These are phyloP conservation scores for Steinernema hermaphroditum DNA, from an alignment of 2,888 invertebrate species.

Conservation along the genomic window DNA sequence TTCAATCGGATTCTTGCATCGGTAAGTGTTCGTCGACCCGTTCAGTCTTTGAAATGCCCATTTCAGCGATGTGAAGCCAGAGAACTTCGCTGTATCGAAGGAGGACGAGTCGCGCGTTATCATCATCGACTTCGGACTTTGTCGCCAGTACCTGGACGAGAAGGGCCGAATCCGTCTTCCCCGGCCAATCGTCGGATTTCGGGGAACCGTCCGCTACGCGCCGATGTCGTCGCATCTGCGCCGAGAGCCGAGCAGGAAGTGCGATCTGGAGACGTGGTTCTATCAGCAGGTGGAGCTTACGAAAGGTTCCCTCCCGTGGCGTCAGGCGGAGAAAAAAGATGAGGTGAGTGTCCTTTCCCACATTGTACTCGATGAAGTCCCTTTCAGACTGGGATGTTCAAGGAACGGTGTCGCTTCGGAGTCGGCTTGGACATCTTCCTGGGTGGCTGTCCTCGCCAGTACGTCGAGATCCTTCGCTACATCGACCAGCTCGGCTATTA, in stretches of 20 bases:
- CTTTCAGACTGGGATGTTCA: not conserved
- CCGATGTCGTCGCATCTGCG: not conserved
- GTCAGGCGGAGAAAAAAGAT: not conserved
- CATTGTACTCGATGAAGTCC: not conserved
- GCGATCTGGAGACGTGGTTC: constrained; percentile 1
- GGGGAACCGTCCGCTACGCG: not conserved
- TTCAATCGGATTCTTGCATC: not conserved
- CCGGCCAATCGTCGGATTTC: not conserved
- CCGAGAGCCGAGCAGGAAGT: not conserved
- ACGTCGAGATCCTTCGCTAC: constrained; percentile 11
- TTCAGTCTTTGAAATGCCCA: not conserved
- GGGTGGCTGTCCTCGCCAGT: constrained; percentile 11
- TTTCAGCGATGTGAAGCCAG: not conserved
- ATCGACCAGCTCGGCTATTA: constrained; percentile 3
- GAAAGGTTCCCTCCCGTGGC: not conserved
- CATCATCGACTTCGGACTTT: constrained; percentile 10
- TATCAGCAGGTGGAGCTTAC: not conserved
- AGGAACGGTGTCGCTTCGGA: not conserved
- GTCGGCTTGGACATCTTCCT: not conserved
- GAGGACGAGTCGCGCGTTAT: not conserved
- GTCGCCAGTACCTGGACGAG: not conserved
- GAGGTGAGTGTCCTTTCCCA: not conserved
- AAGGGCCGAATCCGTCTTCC: not conserved
- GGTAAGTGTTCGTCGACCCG: not conserved
- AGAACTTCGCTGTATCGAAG: not conserved